Conservation (phyloP, 92 coral and sea anemone genomes). For the Porites lobata region DNA sequence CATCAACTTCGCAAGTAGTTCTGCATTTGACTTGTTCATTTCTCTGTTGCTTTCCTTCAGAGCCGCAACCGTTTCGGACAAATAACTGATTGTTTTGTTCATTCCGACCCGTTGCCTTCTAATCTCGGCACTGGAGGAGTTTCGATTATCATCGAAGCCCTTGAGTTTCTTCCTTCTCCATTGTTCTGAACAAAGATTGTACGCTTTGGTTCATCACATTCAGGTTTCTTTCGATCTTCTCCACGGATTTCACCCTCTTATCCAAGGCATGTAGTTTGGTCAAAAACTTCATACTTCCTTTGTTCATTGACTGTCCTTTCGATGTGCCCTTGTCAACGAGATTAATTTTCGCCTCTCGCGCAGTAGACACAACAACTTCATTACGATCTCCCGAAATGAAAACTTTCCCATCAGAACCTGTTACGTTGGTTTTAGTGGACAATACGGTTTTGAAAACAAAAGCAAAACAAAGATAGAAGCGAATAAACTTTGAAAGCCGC, state of each 20-base stretch:
- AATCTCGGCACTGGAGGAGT: background rate
- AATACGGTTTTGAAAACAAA: background rate
- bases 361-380: conserved; percentile 12
- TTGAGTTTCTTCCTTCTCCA: background rate
- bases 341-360: background rate
- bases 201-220: background rate
- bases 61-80: background rate
- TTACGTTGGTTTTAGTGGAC: background rate
- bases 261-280: background rate
- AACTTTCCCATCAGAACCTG: conserved; percentile 11
- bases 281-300: background rate
- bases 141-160: background rate
- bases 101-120: background rate
- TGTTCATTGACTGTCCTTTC: background rate
- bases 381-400: conserved; percentile 32
- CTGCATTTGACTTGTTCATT: conserved; percentile 12
- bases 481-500: background rate
- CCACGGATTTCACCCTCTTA: background rate
- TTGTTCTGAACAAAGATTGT: background rate
- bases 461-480: conserved; percentile 8
- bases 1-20: background rate
- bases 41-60: background rate
- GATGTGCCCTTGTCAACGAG: conserved; percentile 6
- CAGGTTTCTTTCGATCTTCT: background rate
- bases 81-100: background rate